Evolutionary conservation across 2,888 invertebrate species (phyloP).

Genomic region (Tricholauxania praeusta): DNA sequence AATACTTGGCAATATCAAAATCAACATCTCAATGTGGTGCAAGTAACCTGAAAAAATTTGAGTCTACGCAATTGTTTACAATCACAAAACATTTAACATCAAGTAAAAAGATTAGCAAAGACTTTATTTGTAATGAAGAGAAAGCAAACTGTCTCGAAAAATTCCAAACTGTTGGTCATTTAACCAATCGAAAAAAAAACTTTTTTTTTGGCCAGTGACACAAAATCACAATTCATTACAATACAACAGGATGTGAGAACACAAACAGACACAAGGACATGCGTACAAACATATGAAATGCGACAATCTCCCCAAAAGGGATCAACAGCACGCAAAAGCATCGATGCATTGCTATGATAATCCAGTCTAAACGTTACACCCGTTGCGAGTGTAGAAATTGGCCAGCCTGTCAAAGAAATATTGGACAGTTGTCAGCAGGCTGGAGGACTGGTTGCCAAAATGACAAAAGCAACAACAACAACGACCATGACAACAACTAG

Average conservation of each 20-base stretch:
- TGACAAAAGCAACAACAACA: conserved; percentile 19
- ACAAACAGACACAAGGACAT: neutral
- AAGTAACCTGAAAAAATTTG: too few relatives aligned
- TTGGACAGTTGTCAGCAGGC: too few relatives aligned
- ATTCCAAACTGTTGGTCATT: neutral
- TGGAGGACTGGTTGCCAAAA: neutral
- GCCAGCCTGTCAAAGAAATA: too few relatives aligned
- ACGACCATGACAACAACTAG: neutral
- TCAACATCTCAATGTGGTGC: too few relatives aligned
- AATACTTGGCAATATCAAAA: too few relatives aligned
- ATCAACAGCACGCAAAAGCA: conserved; percentile 9
- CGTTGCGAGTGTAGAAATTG: neutral
- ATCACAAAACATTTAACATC: too few relatives aligned
- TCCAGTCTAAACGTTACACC: conserved; percentile 7
- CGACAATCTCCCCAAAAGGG: conserved; percentile 2
- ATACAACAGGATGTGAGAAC: neutral
- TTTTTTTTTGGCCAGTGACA: neutral
- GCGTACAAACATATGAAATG: neutral
- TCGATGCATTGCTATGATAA: conserved; percentile 17
- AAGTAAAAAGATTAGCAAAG: too few relatives aligned
- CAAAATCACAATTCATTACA: neutral
- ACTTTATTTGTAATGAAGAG: too few relatives aligned
- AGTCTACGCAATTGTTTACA: too few relatives aligned
- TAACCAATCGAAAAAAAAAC: neutral
- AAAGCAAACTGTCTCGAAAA: neutral